These are phyloP conservation scores for Alviniconcha marisindica DNA, from an alignment of 1,140 invertebrate species.

Conservation along the genomic window DNA sequence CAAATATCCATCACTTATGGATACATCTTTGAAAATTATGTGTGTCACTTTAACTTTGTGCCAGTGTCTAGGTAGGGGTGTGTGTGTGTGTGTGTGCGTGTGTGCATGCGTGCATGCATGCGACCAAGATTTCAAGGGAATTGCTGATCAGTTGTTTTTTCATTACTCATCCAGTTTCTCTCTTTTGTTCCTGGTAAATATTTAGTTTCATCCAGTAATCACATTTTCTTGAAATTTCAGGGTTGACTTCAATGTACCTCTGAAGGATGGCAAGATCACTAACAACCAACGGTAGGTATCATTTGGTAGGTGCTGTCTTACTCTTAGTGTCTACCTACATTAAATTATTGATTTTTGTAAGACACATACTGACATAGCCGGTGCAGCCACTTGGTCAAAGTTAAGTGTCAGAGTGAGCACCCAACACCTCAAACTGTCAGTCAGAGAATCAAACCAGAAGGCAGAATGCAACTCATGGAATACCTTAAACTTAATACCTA, in stretches of 20 bases:
- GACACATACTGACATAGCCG: background rate
- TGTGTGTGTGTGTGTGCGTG: too few species aligned
- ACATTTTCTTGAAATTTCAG: constrained; percentile 79
- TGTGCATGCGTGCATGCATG: too few species aligned
- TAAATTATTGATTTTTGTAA: background rate
- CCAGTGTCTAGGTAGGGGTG: too few species aligned
- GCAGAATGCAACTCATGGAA: background rate
- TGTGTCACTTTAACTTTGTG: too few species aligned
- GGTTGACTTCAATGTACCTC: constrained; percentile 99
- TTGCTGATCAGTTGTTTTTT: background rate
- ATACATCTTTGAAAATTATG: too few species aligned
- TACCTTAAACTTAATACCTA: too few species aligned
- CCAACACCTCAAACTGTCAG: background rate
- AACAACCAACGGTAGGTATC: constrained; percentile 87
- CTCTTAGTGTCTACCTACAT: too few species aligned
- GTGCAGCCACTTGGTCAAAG: background rate
- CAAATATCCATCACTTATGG: too few species aligned
- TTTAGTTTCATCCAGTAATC: background rate
- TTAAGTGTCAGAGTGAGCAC: background rate
- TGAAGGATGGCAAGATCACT: constrained; percentile 97
- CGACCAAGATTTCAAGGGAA: too few species aligned
- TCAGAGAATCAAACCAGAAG: background rate
- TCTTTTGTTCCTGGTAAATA: background rate
- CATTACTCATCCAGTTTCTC: background rate
- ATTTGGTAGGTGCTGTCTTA: too few species aligned